Evolutionary conservation across 2,113 vertebrate species (phyloP).

Genomic region (Ramphastos sulfuratus): DNA sequence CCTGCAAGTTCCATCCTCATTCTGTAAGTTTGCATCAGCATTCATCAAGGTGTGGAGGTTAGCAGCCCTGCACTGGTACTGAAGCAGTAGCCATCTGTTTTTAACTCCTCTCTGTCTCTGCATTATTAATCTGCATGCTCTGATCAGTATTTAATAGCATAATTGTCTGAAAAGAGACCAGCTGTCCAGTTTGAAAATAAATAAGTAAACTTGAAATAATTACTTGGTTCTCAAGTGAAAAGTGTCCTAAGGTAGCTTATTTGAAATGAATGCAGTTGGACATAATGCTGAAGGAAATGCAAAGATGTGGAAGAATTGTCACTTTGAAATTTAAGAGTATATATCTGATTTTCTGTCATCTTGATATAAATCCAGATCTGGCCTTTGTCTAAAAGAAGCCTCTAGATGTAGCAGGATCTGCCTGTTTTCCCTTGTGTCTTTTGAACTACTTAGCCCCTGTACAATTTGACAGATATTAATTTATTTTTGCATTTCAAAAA

Average conservation of each 20-base stretch:
- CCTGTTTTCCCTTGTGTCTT: neutral
- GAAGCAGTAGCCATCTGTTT: neutral
- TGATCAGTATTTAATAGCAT: neutral
- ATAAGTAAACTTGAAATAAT: neutral
- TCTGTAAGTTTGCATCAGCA: neutral
- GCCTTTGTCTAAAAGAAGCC: conserved; percentile 4
- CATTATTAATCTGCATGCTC: neutral
- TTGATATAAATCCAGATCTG: conserved; percentile 20
- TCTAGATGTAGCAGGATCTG: neutral
- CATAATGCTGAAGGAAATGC: neutral
- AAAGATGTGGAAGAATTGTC: neutral
- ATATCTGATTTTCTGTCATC: neutral
- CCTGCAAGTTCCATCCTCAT: neutral
- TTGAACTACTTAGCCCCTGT: neutral
- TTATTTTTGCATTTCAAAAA: neutral
- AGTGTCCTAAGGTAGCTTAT: neutral
- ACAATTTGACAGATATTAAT: neutral
- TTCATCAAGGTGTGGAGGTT: neutral
- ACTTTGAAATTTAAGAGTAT: neutral
- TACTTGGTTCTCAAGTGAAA: neutral
- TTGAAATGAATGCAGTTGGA: neutral
- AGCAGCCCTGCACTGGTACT: neutral
- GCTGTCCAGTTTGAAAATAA: neutral
- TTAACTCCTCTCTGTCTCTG: neutral
- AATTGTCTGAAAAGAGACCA: neutral